Evolutionary conservation across 37 sponge, comb jelly and placozoan species (phyloP), one percentile per base, ranked within the genome.

Genomic region (Chondrilla cf. caribensis): DNA sequence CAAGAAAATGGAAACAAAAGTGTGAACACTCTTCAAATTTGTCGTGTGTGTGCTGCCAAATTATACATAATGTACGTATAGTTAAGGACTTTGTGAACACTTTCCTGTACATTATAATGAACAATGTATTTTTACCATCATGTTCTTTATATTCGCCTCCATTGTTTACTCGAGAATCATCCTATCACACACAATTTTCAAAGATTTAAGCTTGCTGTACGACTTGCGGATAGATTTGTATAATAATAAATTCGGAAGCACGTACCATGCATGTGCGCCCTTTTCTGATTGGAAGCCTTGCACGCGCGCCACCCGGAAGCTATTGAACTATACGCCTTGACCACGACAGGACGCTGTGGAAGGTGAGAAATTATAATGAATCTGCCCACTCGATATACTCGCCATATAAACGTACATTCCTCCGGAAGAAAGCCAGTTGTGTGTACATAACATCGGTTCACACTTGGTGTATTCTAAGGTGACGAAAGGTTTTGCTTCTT

Each of bases 371-470:
- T 73, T 39, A n/a, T 43, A 73, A 73, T 62, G 64, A n/a, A 62
- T 19, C 64, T 28, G 25, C 64, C 64, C 76, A 73, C 41, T n/a
- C 25, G n/a, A 4, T 38, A 6, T 37, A 73, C 25, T 7, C 15
- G 38, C 76, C 36, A 39, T 73, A 73, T 73, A 73, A 39, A 21
- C 43, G 41, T 1, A 43, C 44, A 15, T 47, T 47, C 51, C 44
- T 39, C 76, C 76, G 76, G 76, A 73, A 73, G 76, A 40, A 28
- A 73, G 41, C 76, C 24, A 36, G 24, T 22, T 73, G 44, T 73
- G 76, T 73, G 76, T 73, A 73, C 76, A 73, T 73, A 73, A 73
- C 76, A 73, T n/a, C 76, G 35, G 44, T 73, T 73, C 76, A 37
- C 76, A 73, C 76, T 73, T 73, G 44, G 36, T n/a, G 41, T 73